Percentiles rank a stretch among this genome's conserved stretches.
phyloP scores from a whole-genome alignment of 2,888 invertebrate genomes.

The Meganola albula region DNA sequence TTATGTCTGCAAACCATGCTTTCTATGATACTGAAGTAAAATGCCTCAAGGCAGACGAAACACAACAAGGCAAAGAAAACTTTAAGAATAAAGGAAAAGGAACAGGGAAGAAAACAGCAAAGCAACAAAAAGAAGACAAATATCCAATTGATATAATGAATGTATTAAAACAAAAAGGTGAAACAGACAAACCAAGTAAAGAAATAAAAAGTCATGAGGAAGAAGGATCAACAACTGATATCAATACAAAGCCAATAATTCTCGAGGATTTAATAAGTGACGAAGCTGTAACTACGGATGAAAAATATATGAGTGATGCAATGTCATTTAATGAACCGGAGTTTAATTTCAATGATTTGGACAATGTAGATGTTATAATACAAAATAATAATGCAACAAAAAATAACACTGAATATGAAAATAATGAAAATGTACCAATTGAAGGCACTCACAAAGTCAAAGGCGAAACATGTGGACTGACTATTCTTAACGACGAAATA shows the following conservation, averaged over 20 bases:
- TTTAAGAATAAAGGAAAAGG: constrained; percentile 8
- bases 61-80: constrained; percentile 6
- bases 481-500: constrained; percentile 8
- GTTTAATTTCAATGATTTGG: constrained; percentile 4
- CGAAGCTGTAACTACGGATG: constrained; percentile 8
- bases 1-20: constrained; percentile 9
- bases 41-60: constrained; percentile 5
- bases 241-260: constrained; percentile 9
- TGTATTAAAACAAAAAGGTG: background rate
- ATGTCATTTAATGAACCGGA: constrained; percentile 7
- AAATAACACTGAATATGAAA: constrained; percentile 8
- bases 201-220: constrained; percentile 9
- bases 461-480: constrained; percentile 9
- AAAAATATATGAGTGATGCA: constrained; percentile 7
- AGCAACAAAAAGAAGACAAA: constrained; percentile 7
- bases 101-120: constrained; percentile 6
- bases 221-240: constrained; percentile 9
- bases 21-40: constrained; percentile 9
- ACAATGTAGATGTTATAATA: constrained; percentile 4
- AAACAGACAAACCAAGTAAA: constrained; percentile 5
- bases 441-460: constrained; percentile 9
- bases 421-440: constrained; percentile 3
- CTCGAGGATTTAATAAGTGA: constrained; percentile 8
- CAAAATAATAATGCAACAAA: constrained; percentile 7
- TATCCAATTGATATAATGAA: background rate